Evolutionary conservation across 1,140 invertebrate genomes (phyloP).

Genomic region (Drosophila prosaltans): DNA sequence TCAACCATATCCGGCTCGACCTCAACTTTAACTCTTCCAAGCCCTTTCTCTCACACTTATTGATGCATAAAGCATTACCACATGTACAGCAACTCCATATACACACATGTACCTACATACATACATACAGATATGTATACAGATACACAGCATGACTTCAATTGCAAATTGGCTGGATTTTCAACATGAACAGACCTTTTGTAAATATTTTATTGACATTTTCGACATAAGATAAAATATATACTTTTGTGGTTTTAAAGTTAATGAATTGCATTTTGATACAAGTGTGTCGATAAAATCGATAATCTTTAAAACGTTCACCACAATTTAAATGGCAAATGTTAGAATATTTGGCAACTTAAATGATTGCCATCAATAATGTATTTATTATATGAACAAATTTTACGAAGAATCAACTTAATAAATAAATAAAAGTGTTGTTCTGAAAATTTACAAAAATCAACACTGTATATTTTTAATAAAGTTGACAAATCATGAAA

Average conservation of each 20-base stretch:
- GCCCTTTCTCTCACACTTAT: slow-evolving; percentile 2
- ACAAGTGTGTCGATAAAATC: slow-evolving; percentile 12
- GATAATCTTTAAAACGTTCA: slow-evolving; percentile 10
- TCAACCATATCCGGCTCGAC: background rate
- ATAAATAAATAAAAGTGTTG: background rate
- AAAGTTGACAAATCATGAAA: too few relatives aligned
- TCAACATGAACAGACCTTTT: slow-evolving; percentile 12
- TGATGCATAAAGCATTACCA: slow-evolving; percentile 41
- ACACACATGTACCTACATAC: background rate
- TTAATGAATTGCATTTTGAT: slow-evolving; percentile 22
- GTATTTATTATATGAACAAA: background rate
- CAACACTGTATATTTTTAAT: too few relatives aligned
- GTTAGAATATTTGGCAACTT: slow-evolving; percentile 6
- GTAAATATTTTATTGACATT: slow-evolving; percentile 22
- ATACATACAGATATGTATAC: background rate
- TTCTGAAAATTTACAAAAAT: too few relatives aligned
- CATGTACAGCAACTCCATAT: slow-evolving; percentile 7
- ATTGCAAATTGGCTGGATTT: slow-evolving; percentile 13
- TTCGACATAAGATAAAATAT: slow-evolving; percentile 10
- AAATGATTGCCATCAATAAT: slow-evolving; percentile 1
- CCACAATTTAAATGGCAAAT: slow-evolving; percentile 7
- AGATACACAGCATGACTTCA: background rate
- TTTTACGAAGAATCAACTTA: background rate
- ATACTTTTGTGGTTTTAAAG: slow-evolving; percentile 19
- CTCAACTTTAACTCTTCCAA: slow-evolving; percentile 8